Conservation (phyloP, 2,797 vertebrate species). For the Heteromormyrus szaboi region DNA sequence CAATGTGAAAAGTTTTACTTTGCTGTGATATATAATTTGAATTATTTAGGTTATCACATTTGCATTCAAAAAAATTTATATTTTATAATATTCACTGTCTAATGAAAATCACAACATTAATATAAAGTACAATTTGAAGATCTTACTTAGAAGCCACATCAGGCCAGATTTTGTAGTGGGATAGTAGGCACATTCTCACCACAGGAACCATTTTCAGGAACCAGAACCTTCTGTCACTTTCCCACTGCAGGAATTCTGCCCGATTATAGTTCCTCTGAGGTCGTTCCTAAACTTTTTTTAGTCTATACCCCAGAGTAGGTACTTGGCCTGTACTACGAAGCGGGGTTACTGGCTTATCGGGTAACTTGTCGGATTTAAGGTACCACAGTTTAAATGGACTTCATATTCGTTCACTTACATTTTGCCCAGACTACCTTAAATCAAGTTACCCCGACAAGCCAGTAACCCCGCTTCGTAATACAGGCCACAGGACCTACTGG, state of each 20-base stretch:
- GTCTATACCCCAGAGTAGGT: neutral
- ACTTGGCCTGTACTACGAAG: neutral
- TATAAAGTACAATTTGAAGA: neutral
- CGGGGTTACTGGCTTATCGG: too few relatives aligned
- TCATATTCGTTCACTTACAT: too few relatives aligned
- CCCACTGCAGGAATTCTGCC: neutral
- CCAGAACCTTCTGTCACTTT: neutral
- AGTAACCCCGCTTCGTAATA: too few relatives aligned
- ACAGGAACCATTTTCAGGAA: neutral
- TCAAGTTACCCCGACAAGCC: too few relatives aligned
- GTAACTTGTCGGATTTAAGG: too few relatives aligned
- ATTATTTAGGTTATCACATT: neutral
- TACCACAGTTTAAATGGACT: too few relatives aligned
- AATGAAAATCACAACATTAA: neutral
- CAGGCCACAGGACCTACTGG: neutral
- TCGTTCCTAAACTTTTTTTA: neutral
- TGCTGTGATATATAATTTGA: neutral
- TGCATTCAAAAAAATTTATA: neutral
- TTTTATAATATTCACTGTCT: neutral
- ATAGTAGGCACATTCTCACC: neutral
- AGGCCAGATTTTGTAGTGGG: neutral
- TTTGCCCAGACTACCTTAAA: too few relatives aligned
- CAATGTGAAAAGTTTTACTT: neutral
- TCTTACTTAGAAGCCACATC: neutral
- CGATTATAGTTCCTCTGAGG: neutral